phyloP scores from a whole-genome alignment of 2,888 invertebrate species.

The Melinopterus prodromus region DNA sequence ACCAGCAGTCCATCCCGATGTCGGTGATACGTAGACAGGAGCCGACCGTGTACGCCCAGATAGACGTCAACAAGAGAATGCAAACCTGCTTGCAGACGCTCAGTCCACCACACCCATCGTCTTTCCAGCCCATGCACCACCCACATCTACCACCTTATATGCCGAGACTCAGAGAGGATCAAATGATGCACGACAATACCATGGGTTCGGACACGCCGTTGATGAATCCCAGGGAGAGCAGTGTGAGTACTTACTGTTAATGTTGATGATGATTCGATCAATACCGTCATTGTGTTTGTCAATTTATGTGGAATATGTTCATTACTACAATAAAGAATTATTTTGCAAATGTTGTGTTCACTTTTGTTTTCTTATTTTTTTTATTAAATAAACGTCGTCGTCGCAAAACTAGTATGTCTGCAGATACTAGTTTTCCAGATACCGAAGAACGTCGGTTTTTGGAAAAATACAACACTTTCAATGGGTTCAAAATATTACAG shows the following conservation, averaged over 20 bases:
- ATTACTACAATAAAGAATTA: not conserved
- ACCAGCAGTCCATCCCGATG: slow-evolving; percentile 59
- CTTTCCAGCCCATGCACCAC: slow-evolving; percentile 58
- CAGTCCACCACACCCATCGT: slow-evolving; percentile 58
- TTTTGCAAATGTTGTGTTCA: slow-evolving; percentile 9
- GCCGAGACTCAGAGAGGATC: slow-evolving; percentile 54
- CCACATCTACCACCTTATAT: slow-evolving; percentile 56
- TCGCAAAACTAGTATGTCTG: too few relatives aligned
- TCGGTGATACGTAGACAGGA: slow-evolving; percentile 60
- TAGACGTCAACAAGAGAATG: slow-evolving; percentile 60
- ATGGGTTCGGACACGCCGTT: slow-evolving; percentile 57
- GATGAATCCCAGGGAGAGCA: slow-evolving; percentile 54
- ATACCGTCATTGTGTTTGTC: too few relatives aligned
- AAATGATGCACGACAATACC: slow-evolving; percentile 51
- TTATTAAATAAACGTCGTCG: too few relatives aligned
- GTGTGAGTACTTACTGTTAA: slow-evolving; percentile 50
- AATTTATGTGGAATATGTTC: too few relatives aligned
- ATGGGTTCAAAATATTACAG: too few relatives aligned
- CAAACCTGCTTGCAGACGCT: slow-evolving; percentile 45
- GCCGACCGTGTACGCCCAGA: slow-evolving; percentile 66
- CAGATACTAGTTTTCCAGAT: too few relatives aligned
- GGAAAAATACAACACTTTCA: too few relatives aligned
- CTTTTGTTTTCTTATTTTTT: too few relatives aligned
- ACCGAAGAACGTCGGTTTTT: too few relatives aligned
- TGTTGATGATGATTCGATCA: not conserved